Evolutionary conservation across 2,888 invertebrate genomes (phyloP).

Genomic region (Megalurothrips usitatus): DNA sequence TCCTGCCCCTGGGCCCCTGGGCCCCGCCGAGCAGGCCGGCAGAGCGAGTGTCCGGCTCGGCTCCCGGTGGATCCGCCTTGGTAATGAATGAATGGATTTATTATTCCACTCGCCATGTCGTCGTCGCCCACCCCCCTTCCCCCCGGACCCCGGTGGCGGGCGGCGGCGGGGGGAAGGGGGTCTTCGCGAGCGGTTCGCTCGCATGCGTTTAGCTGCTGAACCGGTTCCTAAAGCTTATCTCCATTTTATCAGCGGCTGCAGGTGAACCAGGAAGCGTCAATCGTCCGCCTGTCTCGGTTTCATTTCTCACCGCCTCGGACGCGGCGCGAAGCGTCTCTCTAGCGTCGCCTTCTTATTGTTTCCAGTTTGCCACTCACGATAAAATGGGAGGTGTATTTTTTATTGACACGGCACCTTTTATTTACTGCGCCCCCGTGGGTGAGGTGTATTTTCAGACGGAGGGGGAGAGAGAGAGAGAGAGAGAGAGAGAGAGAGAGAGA

Average conservation of each 20-base stretch:
- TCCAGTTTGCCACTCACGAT: too few relatives aligned
- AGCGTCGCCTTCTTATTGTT: neutral
- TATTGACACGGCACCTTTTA: too few relatives aligned
- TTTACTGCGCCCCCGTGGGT: neutral
- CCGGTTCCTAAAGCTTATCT: conserved; percentile 18
- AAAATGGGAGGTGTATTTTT: too few relatives aligned
- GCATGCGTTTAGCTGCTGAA: neutral
- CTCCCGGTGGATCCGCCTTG: too few relatives aligned
- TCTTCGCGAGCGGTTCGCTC: neutral
- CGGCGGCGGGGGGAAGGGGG: neutral
- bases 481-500: conserved; percentile 1
- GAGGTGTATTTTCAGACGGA: neutral
- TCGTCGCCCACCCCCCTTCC: too few relatives aligned
- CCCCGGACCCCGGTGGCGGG: neutral
- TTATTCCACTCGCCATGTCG: too few relatives aligned
- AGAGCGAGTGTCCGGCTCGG: neutral
- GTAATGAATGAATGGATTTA: too few relatives aligned
- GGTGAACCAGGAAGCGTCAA: conserved; percentile 5
- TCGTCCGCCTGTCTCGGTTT: neutral
- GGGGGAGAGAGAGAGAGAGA: neutral
- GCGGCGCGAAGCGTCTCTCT: too few relatives aligned
- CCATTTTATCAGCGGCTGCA: neutral
- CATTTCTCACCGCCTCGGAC: neutral
- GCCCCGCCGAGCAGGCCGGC: conserved; percentile 33
- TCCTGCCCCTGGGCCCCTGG: neutral